Evolutionary conservation across 2,888 invertebrate genomes (phyloP).

Genomic region (Sphecodes monilicornis): DNA sequence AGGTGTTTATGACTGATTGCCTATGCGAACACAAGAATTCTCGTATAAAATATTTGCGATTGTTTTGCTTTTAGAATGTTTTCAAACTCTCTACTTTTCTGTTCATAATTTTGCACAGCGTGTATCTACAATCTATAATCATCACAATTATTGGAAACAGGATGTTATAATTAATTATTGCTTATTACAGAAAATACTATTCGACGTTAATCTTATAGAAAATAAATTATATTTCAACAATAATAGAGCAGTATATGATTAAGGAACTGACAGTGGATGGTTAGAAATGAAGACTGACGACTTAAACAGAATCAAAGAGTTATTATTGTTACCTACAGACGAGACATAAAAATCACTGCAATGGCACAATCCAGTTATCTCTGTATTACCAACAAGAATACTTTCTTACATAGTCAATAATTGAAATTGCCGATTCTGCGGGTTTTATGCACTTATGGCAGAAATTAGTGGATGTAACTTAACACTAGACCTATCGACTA

Average conservation of each 20-base stretch:
- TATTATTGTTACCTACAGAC: no score
- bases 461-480: no score
- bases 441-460: no score
- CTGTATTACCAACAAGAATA: no score
- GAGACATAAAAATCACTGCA: no score
- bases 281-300: background rate
- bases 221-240: background rate
- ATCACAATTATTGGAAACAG: background rate
- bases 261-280: background rate
- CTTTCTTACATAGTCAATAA: no score
- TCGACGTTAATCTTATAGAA: background rate
- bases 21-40: background rate
- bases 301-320: no score
- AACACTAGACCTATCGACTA: no score
- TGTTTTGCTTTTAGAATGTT: background rate
- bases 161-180: background rate
- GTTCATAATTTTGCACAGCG: no score
- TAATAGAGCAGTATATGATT: background rate
- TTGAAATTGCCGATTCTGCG: no score
- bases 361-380: no score
- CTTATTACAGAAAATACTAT: background rate
- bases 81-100: background rate
- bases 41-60: background rate
- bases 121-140: background rate
- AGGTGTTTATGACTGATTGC: background rate